phyloP scores from a whole-genome alignment of 1,140 invertebrate genomes.

The Sminthurides bifidus region DNA sequence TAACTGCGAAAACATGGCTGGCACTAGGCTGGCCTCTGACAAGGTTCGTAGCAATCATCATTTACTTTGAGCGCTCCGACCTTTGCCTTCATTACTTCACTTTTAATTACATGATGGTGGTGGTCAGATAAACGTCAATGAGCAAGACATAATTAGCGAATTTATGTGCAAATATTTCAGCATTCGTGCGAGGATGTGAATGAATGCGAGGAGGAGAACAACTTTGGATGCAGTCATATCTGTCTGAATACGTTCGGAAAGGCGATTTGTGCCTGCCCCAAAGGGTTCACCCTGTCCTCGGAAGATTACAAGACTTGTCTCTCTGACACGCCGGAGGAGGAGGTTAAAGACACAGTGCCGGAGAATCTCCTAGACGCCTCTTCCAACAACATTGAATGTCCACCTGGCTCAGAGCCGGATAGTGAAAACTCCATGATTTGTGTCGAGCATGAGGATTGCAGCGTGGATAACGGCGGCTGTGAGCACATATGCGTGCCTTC shows the following conservation, averaged over 20 bases:
- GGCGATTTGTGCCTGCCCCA: constrained; percentile 64
- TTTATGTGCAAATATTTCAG: constrained; percentile 9
- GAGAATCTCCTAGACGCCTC: constrained; percentile 17
- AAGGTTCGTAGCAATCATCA: constrained; percentile 34
- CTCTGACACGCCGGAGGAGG: constrained; percentile 23
- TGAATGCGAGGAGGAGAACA: constrained; percentile 33
- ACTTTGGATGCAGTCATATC: constrained; percentile 40
- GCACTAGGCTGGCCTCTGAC: constrained; percentile 47
- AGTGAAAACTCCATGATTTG: constrained; percentile 31
- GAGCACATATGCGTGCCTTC: constrained; percentile 40
- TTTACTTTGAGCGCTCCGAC: background rate
- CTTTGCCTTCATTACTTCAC: background rate
- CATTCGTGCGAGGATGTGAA: constrained; percentile 36
- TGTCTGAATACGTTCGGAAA: constrained; percentile 60
- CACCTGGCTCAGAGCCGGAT: constrained; percentile 28
- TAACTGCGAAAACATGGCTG: constrained; percentile 44
- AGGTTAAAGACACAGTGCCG: background rate
- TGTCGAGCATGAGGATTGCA: constrained; percentile 34
- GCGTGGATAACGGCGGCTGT: constrained; percentile 39
- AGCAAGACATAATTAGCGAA: background rate
- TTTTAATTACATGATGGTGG: too few species aligned
- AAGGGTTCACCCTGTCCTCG: constrained; percentile 41
- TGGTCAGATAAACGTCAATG: background rate
- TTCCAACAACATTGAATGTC: constrained; percentile 12
- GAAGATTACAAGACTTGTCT: constrained; percentile 44